Evolutionary conservation across 2,113 vertebrate genomes (phyloP).

Genomic region (Sapayoa aenigma): DNA sequence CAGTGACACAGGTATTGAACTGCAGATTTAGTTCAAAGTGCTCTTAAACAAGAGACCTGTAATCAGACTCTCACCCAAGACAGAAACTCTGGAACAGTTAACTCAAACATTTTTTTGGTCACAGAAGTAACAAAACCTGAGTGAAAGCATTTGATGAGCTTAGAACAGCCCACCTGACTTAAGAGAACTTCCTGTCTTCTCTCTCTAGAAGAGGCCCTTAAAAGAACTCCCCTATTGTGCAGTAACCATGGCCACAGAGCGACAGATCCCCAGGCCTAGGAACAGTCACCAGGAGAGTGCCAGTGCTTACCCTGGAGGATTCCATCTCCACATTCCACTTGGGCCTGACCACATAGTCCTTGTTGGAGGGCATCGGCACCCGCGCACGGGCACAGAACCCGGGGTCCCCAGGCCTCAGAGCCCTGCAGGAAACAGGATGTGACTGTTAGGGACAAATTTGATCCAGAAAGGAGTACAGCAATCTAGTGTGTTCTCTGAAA

Average conservation of each 20-base stretch:
- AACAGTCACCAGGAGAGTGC: not conserved
- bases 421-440: conserved; percentile 68
- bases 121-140: not conserved
- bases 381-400: conserved; percentile 94
- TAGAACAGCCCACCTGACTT: not conserved
- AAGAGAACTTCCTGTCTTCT: not conserved
- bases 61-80: not conserved
- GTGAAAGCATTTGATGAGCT: not conserved
- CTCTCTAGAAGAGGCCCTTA: not conserved
- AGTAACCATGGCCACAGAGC: not conserved
- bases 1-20: not conserved
- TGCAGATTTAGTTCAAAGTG: not conserved
- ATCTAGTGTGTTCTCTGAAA: not conserved
- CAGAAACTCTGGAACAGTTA: not conserved
- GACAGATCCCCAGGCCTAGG: not conserved
- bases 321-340: conserved; percentile 98
- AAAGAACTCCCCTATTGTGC: not conserved
- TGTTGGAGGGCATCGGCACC: conserved; percentile 97
- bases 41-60: not conserved
- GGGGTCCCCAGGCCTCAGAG: conserved; percentile 92
- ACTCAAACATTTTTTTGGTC: not conserved
- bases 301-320: conserved; percentile 85
- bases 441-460: not conserved
- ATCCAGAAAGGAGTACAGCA: not conserved
- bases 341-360: conserved; percentile 96